Evolutionary conservation across 2,113 vertebrate genomes (phyloP), one percentile per base, ranked within the genome.

Genomic region (Stegastes partitus): DNA sequence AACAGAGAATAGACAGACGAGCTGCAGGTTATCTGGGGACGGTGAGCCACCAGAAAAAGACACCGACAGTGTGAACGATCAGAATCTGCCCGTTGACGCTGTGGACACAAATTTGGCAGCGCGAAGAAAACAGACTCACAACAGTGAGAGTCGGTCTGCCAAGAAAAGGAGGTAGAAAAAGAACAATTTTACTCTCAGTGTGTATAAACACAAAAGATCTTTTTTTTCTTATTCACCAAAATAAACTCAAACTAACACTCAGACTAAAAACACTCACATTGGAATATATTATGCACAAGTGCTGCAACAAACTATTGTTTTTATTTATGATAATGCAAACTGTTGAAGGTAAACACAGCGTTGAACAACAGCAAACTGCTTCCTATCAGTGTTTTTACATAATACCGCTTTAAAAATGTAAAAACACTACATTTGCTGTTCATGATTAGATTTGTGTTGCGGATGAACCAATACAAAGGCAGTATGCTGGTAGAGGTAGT

Each of bases 21-120:
- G n/a, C 31, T 34, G 31, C 31, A 15, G 12, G 39, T 58, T 39
- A 56, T 58, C 12, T 39, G 21, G 57, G 21, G n/a, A n/a, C 5
- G 11, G 23, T 55, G 53, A 55, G 22, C 50, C 23, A 47, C 8
- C 9, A 59, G 19, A 47, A 37, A 28, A 57, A 28, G 51, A n/a
- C 5, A 18, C n/a, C 39, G 39, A 55, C 61, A 65, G 59, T 25
- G 45, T 12, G 15, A 58, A 44, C 21, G 22, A 63, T 50, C 37
- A 16, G 12, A 51, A 44, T 34, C 51, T 49, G 55, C 37, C 15
- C 28, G 7, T 8, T 56, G 34, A 18, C 7, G 44, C 25, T n/a
- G 10, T 31, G 37, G 62, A 72, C 11, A 44, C 11, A 66, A 61
- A 61, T 55, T 69, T 62, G 56, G 28, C 71, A 66, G 50, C 49